Percentiles rank a stretch among this genome's conserved stretches.
phyloP scores from a whole-genome alignment of 2,797 vertebrate genomes.

The Squalus acanthias region DNA sequence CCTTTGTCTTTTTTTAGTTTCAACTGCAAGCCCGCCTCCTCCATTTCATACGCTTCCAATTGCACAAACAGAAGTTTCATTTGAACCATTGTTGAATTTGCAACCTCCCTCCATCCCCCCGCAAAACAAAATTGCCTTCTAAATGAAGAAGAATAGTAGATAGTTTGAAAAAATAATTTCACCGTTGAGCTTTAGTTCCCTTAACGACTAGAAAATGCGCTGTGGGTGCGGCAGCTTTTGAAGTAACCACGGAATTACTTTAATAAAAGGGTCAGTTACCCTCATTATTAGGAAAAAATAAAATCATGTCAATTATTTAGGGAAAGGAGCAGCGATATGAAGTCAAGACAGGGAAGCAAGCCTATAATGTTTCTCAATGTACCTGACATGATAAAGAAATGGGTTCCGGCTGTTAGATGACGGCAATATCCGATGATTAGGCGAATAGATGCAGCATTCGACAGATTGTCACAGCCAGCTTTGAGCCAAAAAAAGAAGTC shows the following conservation, averaged over 20 bases:
- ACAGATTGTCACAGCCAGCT: neutral
- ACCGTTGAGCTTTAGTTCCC: neutral
- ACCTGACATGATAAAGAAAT: neutral
- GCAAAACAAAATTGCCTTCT: neutral
- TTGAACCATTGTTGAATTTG: neutral
- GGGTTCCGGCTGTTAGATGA: neutral
- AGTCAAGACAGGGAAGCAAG: neutral
- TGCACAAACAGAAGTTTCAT: neutral
- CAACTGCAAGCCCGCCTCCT: neutral
- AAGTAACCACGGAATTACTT: neutral
- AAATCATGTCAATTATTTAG: neutral
- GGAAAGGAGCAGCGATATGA: neutral
- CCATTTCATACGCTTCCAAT: neutral
- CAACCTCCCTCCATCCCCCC: neutral
- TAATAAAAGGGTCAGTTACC: neutral
- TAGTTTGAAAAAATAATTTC: neutral
- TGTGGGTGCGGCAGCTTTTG: neutral
- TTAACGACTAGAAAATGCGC: neutral
- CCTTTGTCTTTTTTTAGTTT: neutral
- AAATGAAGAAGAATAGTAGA: neutral
- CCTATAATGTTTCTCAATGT: neutral
- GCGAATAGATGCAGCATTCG: neutral
- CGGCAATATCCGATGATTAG: neutral
- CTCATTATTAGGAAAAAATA: neutral
- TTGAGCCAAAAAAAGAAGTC: neutral